Conservation (phyloP, 2,888 invertebrate genomes). For the Thera obeliscata region DNA sequence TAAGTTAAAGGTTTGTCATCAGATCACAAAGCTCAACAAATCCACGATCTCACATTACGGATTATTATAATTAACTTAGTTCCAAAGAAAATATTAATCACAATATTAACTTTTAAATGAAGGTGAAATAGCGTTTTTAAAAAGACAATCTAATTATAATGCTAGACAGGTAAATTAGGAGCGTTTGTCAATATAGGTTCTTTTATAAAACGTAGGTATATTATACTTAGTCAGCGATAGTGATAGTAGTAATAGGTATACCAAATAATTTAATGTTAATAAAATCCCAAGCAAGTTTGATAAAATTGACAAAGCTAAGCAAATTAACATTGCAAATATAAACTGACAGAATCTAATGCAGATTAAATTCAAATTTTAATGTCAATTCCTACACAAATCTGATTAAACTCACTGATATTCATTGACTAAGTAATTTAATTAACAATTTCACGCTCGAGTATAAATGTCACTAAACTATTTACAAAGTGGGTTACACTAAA, state of each 20-base stretch:
- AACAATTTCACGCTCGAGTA: conserved; percentile 26
- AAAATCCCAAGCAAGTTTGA: not conserved
- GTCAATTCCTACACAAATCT: not conserved
- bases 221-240: too few species aligned
- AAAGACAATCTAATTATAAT: too few species aligned
- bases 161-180: too few species aligned
- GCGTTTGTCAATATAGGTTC: too few species aligned
- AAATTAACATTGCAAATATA: not conserved
- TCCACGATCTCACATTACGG: too few species aligned
- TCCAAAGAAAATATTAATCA: too few species aligned
- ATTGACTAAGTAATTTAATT: conserved; percentile 16
- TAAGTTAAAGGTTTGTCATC: not conserved
- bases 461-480: conserved; percentile 29
- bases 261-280: too few species aligned
- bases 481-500: conserved; percentile 37
- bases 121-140: not conserved
- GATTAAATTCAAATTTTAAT: not conserved
- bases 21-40: not conserved
- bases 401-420: conserved; percentile 1
- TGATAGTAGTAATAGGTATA: too few species aligned
- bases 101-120: not conserved
- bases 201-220: too few species aligned
- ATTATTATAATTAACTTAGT: too few species aligned
- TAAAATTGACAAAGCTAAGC: not conserved
- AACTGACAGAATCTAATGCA: not conserved